Conservation (phyloP, 2,113 vertebrate genomes). For the Tupaia chinensis region DNA sequence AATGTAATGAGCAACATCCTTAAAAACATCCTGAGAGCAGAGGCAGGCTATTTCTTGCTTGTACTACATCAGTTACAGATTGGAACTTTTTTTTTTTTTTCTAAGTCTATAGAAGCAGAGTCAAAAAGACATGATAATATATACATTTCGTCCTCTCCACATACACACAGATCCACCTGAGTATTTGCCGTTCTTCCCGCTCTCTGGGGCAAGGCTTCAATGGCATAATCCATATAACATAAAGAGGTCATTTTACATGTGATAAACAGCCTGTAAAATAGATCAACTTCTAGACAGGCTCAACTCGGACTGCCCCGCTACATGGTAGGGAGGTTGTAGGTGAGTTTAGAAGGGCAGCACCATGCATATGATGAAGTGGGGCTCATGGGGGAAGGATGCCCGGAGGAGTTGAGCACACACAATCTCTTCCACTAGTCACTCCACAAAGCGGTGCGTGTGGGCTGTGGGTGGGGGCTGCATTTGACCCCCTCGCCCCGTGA, state of each 20-base stretch:
- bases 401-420: not conserved
- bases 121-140: not conserved
- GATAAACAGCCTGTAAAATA: not conserved
- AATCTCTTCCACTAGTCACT: not conserved
- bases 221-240: not conserved
- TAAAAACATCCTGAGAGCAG: constrained; percentile 21
- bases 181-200: not conserved
- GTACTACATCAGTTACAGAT: not conserved
- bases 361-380: not conserved
- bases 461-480: too few relatives aligned
- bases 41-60: not conserved
- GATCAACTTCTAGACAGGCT: not conserved
- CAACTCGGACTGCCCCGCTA: not conserved
- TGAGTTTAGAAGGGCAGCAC: not conserved
- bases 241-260: constrained; percentile 21
- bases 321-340: not conserved
- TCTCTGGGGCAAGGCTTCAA: not conserved
- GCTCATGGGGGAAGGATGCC: not conserved
- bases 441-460: too few relatives aligned
- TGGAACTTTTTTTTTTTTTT: not conserved
- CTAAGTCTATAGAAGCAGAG: constrained; percentile 8
- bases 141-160: not conserved
- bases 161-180: not conserved
- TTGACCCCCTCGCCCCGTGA: not conserved
- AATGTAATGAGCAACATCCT: constrained; percentile 29